phyloP scores from a whole-genome alignment of 2,888 invertebrate species.

The Lycia hirtaria region DNA sequence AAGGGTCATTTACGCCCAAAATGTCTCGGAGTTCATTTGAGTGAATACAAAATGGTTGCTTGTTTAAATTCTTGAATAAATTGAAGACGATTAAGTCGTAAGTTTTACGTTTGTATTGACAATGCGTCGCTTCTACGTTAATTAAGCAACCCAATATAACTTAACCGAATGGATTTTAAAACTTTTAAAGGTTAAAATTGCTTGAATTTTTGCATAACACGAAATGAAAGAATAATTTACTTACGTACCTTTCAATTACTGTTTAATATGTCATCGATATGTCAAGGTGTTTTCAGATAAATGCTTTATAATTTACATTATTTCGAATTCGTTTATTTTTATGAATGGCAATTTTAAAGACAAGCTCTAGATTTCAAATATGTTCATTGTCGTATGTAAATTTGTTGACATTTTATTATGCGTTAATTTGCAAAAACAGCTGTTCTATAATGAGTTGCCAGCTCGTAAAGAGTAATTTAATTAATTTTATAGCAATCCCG shows the following conservation, averaged over 20 bases:
- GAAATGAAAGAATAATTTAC: not conserved
- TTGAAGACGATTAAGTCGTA: constrained; percentile 56
- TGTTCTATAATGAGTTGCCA: constrained; percentile 5
- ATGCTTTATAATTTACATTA: not conserved
- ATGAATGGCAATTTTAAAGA: not conserved
- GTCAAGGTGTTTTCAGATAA: constrained; percentile 31
- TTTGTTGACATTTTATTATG: constrained; percentile 8
- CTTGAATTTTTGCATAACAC: constrained; percentile 20
- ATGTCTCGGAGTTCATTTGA: constrained; percentile 51
- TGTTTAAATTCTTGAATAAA: constrained; percentile 50
- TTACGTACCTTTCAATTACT: not conserved
- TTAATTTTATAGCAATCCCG: constrained; percentile 34
- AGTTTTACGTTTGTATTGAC: constrained; percentile 45
- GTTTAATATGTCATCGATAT: constrained; percentile 18
- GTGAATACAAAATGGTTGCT: constrained; percentile 48
- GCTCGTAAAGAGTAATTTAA: constrained; percentile 20
- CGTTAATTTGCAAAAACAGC: not conserved
- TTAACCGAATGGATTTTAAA: constrained; percentile 22
- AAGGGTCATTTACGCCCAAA: constrained; percentile 75
- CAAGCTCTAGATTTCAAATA: not conserved
- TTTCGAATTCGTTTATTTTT: constrained; percentile 7
- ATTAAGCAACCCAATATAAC: constrained; percentile 32
- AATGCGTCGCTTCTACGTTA: constrained; percentile 33
- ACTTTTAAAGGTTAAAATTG: constrained; percentile 21
- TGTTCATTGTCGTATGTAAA: too few relatives aligned